These are phyloP conservation scores for Anisognathus igniventris DNA, from an alignment of 2,797 vertebrate species.

Conservation along the genomic window DNA sequence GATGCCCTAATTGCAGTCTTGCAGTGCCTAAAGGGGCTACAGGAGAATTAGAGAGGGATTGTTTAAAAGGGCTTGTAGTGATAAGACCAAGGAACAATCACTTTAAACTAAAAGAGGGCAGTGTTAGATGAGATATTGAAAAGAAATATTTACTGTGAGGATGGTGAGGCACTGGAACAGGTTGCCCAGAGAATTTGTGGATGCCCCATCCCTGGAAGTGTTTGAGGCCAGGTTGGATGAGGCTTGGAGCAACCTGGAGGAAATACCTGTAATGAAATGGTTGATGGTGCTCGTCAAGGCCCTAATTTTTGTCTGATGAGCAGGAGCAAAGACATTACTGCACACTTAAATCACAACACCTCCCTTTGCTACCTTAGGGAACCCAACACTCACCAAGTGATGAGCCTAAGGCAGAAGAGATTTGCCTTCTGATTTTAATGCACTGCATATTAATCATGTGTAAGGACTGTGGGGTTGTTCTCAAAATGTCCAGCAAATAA, in stretches of 20 bases:
- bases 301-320: not conserved
- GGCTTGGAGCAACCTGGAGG: not conserved
- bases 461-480: not conserved
- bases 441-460: not conserved
- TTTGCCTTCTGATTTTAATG: not conserved
- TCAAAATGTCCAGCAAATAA: not conserved
- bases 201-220: not conserved
- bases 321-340: not conserved
- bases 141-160: not conserved
- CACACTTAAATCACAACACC: not conserved
- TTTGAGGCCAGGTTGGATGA: not conserved
- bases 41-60: not conserved
- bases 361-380: not conserved
- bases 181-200: not conserved
- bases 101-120: not conserved
- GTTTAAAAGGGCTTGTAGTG: not conserved
- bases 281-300: not conserved
- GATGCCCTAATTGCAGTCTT: not conserved
- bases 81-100: not conserved
- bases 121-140: not conserved
- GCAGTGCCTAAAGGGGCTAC: not conserved
- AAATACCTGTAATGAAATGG: not conserved
- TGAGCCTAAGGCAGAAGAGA: not conserved
- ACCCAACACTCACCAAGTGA: not conserved
- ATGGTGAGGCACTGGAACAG: not conserved